A percentile compares a stretch with the other conserved stretches of the same genome.
phyloP scores from a whole-genome alignment of 2,113 vertebrate genomes.

The Crotalus horridus region DNA sequence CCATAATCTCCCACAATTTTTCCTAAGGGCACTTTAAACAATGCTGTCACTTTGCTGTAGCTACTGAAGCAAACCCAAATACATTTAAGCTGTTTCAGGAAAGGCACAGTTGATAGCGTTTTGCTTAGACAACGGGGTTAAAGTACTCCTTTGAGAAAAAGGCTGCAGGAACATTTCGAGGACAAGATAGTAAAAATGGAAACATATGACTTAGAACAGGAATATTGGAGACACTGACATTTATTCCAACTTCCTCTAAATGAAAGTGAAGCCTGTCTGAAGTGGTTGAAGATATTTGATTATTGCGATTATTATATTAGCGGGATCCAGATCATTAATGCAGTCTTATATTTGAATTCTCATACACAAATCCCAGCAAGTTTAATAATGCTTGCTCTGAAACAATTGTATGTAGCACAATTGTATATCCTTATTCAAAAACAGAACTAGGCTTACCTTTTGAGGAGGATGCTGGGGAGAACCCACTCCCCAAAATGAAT shows the following conservation, averaged over 20 bases:
- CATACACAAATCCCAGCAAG: neutral
- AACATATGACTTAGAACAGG: no score
- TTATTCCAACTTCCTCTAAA: neutral
- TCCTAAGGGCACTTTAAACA: conserved; percentile 14
- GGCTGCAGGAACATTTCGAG: fast-evolving
- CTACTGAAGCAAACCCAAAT: conserved; percentile 3
- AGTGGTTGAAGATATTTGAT: neutral
- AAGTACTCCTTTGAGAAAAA: neutral
- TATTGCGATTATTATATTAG: neutral
- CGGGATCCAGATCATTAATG: neutral
- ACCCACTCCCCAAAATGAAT: neutral
- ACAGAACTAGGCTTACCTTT: neutral
- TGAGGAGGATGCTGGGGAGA: neutral
- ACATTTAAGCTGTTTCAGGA: neutral
- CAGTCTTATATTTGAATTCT: neutral
- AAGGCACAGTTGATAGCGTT: neutral
- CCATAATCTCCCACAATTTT: neutral
- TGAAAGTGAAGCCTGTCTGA: neutral
- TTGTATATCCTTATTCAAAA: neutral
- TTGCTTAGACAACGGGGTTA: neutral
- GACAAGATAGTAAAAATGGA: neutral
- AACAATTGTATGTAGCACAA: neutral
- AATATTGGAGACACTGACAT: neutral
- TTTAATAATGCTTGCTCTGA: neutral
- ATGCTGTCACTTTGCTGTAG: neutral